Evolutionary conservation across 2,113 vertebrate genomes (phyloP).

Genomic region (Grantiella picta): DNA sequence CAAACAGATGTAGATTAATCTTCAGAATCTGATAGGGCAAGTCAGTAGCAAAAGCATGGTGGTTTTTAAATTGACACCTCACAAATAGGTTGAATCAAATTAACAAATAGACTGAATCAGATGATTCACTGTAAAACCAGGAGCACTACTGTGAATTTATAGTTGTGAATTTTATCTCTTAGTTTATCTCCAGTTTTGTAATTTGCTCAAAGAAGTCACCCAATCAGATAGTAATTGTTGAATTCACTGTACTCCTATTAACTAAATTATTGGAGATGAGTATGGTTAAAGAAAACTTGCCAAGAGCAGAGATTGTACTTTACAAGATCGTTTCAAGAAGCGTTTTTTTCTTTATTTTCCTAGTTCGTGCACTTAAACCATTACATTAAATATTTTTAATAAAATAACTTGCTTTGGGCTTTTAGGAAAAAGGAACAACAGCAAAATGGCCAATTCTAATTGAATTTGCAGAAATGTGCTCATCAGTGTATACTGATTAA

Average conservation of each 20-base stretch:
- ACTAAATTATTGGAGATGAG: not conserved
- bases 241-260: not conserved
- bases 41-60: not conserved
- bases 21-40: not conserved
- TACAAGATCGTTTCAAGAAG: not conserved
- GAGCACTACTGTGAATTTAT: not conserved
- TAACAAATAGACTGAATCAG: not conserved
- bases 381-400: not conserved
- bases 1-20: not conserved
- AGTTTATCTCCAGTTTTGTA: not conserved
- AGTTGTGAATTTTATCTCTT: not conserved
- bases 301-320: not conserved
- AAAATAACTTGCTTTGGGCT: not conserved
- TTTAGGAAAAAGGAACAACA: not conserved
- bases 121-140: not conserved
- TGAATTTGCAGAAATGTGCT: not conserved
- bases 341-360: not conserved
- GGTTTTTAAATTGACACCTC: not conserved
- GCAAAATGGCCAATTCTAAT: not conserved
- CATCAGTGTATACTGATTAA: not conserved
- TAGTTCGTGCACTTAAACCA: not conserved
- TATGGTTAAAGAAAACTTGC: not conserved
- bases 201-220: not conserved
- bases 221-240: not conserved
- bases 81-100: not conserved